Percentiles rank a stretch among this genome's conserved stretches.
These are phyloP conservation scores for Phenacoccus solenopsis DNA, from an alignment of 1,140 invertebrate genomes.

Conservation along the genomic window DNA sequence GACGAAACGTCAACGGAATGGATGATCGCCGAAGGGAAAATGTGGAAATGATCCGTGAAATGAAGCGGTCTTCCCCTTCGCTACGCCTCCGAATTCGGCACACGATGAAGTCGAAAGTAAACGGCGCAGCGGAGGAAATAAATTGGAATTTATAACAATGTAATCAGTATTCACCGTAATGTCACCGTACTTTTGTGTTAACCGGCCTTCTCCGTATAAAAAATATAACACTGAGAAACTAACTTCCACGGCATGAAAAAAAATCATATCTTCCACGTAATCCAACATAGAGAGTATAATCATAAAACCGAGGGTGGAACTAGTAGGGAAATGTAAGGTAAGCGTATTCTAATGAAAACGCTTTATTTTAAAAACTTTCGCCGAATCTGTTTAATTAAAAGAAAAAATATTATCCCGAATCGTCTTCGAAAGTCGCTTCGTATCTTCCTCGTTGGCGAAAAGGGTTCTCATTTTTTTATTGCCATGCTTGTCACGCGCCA, in stretches of 20 bases:
- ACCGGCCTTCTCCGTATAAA: neutral
- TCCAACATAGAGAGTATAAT: too few relatives aligned
- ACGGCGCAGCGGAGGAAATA: neutral
- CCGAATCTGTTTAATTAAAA: neutral
- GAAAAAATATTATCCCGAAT: neutral
- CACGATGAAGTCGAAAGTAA: neutral
- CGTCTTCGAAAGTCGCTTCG: neutral
- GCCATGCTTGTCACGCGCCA: neutral
- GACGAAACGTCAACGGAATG: neutral
- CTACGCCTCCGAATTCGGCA: neutral
- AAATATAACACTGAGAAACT: neutral
- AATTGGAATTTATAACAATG: neutral
- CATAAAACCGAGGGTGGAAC: neutral
- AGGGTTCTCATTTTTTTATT: neutral
- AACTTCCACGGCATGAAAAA: neutral
- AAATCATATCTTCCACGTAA: neutral
- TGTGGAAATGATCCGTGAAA: constrained; percentile 1
- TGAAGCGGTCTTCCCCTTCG: neutral
- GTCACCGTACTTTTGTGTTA: neutral
- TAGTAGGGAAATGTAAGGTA: neutral
- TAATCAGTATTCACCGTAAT: neutral
- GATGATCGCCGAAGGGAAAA: neutral
- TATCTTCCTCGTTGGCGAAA: neutral
- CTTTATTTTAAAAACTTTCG: neutral
- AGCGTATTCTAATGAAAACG: neutral